A percentile compares a stretch with the other conserved stretches of the same genome.
Conservation (phyloP, 2,888 invertebrate genomes). For the Yponomeuta sedellus region DNA sequence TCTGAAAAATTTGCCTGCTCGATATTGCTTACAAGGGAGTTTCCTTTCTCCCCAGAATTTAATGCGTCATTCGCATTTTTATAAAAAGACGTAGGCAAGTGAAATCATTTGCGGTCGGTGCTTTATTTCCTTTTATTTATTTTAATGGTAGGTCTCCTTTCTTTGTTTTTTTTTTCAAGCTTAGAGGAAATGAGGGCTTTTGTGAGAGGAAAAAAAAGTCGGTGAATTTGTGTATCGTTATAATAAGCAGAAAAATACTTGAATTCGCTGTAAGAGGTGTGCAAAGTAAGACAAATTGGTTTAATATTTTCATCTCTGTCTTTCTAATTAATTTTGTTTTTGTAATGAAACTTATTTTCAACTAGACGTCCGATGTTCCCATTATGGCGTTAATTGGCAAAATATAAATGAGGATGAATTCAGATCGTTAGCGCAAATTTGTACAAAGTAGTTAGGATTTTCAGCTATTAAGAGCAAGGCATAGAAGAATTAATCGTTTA, state of each 20-base stretch:
- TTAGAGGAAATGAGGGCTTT: constrained; percentile 52
- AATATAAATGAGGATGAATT: constrained; percentile 1
- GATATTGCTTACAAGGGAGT: constrained; percentile 77
- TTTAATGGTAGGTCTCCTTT: constrained; percentile 72
- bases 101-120: constrained; percentile 73
- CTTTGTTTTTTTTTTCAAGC: constrained; percentile 61
- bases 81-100: constrained; percentile 75
- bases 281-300: constrained; percentile 48
- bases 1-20: constrained; percentile 77
- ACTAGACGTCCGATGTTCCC: not conserved
- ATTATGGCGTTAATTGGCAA: not conserved
- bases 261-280: constrained; percentile 44
- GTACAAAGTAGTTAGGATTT: not conserved
- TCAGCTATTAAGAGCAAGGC: not conserved
- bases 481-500: constrained; percentile 3
- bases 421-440: not conserved
- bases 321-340: constrained; percentile 46
- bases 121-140: constrained; percentile 76
- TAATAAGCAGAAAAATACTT: constrained; percentile 36
- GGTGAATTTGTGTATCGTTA: constrained; percentile 51
- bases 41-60: constrained; percentile 77
- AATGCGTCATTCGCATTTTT: constrained; percentile 77
- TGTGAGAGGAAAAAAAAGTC: constrained; percentile 43
- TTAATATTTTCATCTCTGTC: constrained; percentile 46
- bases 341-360: constrained; percentile 18